Evolutionary conservation across 2,113 vertebrate species (phyloP).

Genomic region (Garra rufa): DNA sequence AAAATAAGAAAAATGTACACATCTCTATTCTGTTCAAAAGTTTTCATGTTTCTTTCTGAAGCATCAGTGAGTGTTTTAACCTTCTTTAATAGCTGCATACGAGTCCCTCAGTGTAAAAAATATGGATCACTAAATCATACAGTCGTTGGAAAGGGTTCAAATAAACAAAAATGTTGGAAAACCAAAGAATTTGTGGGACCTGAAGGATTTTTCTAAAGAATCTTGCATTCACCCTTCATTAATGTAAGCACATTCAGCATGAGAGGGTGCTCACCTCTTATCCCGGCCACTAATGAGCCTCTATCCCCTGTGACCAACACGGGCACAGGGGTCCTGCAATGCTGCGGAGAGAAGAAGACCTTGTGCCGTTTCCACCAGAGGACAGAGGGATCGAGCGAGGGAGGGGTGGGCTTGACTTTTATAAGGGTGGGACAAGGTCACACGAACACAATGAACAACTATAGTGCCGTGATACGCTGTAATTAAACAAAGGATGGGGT

Average conservation of each 20-base stretch:
- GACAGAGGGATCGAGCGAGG: conserved; percentile 56
- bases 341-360: conserved; percentile 65
- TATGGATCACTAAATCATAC: too few relatives aligned
- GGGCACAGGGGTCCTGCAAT: conserved; percentile 70
- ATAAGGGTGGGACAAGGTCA: conserved; percentile 69
- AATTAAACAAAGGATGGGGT: conserved; percentile 16
- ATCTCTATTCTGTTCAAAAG: too few relatives aligned
- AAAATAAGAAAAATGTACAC: too few relatives aligned
- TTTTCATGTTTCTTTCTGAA: too few relatives aligned
- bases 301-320: conserved; percentile 67
- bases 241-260: conserved; percentile 55
- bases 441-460: conserved; percentile 65
- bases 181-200: too few relatives aligned
- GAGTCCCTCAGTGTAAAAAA: too few relatives aligned
- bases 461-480: conserved; percentile 24
- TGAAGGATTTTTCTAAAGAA: too few relatives aligned
- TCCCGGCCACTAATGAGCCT: conserved; percentile 74
- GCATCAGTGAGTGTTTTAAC: too few relatives aligned
- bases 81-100: too few relatives aligned
- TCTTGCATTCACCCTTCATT: conserved; percentile 24
- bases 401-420: conserved; percentile 38
- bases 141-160: too few relatives aligned
- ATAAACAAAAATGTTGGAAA: too few relatives aligned
- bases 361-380: conserved; percentile 65
- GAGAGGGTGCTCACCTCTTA: conserved; percentile 64